phyloP scores from a whole-genome alignment of 2,888 invertebrate species.

The Neoascia interrupta region DNA sequence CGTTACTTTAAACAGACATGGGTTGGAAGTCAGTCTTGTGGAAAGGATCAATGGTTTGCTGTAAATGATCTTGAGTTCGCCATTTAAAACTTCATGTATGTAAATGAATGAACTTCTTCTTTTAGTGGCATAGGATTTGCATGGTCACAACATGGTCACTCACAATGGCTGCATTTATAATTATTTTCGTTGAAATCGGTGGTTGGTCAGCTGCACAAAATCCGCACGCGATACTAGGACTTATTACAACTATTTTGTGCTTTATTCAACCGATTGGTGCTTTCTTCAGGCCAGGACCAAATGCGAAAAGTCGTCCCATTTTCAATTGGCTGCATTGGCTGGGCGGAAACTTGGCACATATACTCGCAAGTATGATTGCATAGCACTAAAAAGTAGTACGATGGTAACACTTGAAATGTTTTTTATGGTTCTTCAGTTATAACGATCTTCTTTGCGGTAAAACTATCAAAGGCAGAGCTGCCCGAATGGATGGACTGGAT shows the following conservation, averaged over 20 bases:
- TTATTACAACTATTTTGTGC: slow-evolving; percentile 88
- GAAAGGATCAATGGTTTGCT: slow-evolving; percentile 96
- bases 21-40: slow-evolving; percentile 89
- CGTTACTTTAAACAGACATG: slow-evolving; percentile 94
- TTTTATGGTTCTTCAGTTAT: slow-evolving; percentile 85
- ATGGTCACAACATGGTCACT: slow-evolving; percentile 91
- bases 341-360: slow-evolving; percentile 92
- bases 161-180: slow-evolving; percentile 87
- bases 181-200: slow-evolving; percentile 90
- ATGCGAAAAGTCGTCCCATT: slow-evolving; percentile 86
- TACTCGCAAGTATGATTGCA: slow-evolving; percentile 92
- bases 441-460: slow-evolving; percentile 95
- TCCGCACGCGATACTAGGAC: slow-evolving; percentile 91
- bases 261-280: slow-evolving; percentile 94
- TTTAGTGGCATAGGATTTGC: slow-evolving; percentile 90
- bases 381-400: no score
- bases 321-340: slow-evolving; percentile 97
- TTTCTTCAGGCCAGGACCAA: slow-evolving; percentile 91
- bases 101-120: slow-evolving; percentile 71
- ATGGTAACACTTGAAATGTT: slow-evolving; percentile 12
- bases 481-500: slow-evolving; percentile 94
- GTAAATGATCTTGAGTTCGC: slow-evolving; percentile 81
- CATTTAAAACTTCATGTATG: no score
- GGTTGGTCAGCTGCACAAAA: slow-evolving; percentile 88
- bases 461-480: slow-evolving; percentile 90